Evolutionary conservation across 2,113 vertebrate genomes (phyloP), one percentile per base, ranked within the genome.

Genomic region (Haemorhous mexicanus): DNA sequence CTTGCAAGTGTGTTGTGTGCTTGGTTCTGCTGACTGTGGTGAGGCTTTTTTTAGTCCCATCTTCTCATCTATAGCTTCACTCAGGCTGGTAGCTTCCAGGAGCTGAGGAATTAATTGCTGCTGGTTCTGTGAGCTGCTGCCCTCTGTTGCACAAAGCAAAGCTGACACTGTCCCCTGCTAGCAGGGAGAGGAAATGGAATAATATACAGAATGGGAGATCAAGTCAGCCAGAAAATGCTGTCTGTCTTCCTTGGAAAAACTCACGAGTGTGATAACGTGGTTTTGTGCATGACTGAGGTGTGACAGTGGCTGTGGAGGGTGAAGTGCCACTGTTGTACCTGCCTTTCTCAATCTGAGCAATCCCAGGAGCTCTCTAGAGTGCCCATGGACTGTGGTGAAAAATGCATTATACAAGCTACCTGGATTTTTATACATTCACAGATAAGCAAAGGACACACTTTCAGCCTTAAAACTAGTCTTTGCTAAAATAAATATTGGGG

Each of bases 111-210:
- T 47, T 5, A 87, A 17, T 12, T 18, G 62, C 53, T 66, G 2
- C 11, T 53, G 81, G 9, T 16, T 59, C 55, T 90, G 88, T 70
- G 79, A 93, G 74, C 79, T 93, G 93, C 93, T 96, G 96, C 94
- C 94, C 92, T 95, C 93, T 95, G 79, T 90, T 88, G 93, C 85
- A 89, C 74, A 79, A 85, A 95, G 26, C 52, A 74, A 23, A 16
- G 11, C 50, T 28, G 67, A 35, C 21, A 0, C 46, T 8, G 26
- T 84, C 32, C 41, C 30, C 37, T 37, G 47, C 16, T 24, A 67
- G 50, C 39, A 43, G 32, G 8, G 63, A 62, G 50, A 66, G 55
- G 46, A 69, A 63, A 66, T 10, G 18, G 49, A 5, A 10, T 21
- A 4, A 53, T 7, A 5, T 1, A 16, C 13, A 6, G 30, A 68